Conservation (phyloP, 53 echinoderm and acorn worm genomes). For the Zoroaster sp. region DNA sequence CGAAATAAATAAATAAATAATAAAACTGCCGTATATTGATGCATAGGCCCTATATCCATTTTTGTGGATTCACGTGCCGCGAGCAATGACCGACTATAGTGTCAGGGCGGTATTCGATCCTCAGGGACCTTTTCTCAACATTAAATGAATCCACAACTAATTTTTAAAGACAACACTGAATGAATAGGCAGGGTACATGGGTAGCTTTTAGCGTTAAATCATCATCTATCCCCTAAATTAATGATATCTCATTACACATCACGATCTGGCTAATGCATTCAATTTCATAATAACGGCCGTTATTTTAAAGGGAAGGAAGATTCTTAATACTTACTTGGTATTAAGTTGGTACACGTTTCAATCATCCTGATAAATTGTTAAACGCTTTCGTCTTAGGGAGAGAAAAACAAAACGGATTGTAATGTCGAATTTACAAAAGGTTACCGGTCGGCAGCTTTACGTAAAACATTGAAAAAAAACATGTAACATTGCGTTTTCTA, state of each 20-base stretch:
- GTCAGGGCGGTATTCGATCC: not conserved
- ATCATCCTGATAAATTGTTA: too few species aligned
- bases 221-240: not conserved
- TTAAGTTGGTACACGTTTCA: too few species aligned
- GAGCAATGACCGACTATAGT: not conserved
- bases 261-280: not conserved
- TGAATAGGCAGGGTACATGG: not conserved
- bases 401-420: too few species aligned
- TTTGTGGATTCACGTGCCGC: not conserved
- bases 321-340: too few species aligned
- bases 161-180: conserved; percentile 1
- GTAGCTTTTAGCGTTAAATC: not conserved
- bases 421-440: too few species aligned
- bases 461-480: too few species aligned
- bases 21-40: not conserved
- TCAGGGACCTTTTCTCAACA: not conserved
- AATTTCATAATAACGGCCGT: not conserved
- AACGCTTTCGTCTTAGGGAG: too few species aligned
- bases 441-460: too few species aligned
- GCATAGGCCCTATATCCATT: not conserved
- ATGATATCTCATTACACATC: not conserved
- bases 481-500: too few species aligned
- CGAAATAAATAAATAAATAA: too few species aligned
- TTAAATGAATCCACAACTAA: not conserved
- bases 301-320: not conserved